A percentile compares a stretch with the other conserved stretches of the same genome.
phyloP scores from a whole-genome alignment of 2,113 vertebrate genomes.

The Salvelinus namaycush region DNA sequence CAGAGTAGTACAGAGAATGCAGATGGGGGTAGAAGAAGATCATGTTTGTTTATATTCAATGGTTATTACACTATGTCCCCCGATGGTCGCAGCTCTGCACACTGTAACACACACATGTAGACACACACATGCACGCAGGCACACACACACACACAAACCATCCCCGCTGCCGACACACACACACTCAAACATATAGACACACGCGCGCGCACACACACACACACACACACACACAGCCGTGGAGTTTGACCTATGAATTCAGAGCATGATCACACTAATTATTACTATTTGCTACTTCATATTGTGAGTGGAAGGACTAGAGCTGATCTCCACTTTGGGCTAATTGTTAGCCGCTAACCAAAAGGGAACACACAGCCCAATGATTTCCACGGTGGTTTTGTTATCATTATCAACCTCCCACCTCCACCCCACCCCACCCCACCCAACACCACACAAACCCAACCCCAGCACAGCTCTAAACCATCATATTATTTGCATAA shows the following conservation, averaged over 20 bases:
- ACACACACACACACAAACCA: too few species aligned
- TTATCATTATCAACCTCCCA: constrained; percentile 78
- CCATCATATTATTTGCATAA: constrained; percentile 74
- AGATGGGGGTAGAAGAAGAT: too few species aligned
- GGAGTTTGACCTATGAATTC: constrained; percentile 74
- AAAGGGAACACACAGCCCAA: constrained; percentile 66
- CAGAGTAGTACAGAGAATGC: too few species aligned
- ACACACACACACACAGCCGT: constrained; percentile 31
- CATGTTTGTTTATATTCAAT: too few species aligned
- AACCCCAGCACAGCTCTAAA: constrained; percentile 43
- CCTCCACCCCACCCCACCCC: constrained; percentile 38
- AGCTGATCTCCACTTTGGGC: constrained; percentile 65
- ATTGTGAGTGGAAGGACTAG: constrained; percentile 68
- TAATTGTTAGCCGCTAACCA: constrained; percentile 35
- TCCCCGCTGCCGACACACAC: too few species aligned
- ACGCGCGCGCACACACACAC: too few species aligned
- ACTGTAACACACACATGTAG: constrained; percentile 15
- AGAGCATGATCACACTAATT: constrained; percentile 78
- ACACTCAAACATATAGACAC: too few species aligned
- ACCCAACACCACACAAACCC: constrained; percentile 44
- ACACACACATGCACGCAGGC: not conserved
- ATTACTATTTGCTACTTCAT: constrained; percentile 76
- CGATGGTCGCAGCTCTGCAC: too few species aligned
- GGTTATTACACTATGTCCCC: too few species aligned
- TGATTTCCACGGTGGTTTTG: constrained; percentile 79